Conservation (phyloP, 2,113 vertebrate genomes). For the Gallinago jamesoni region DNA sequence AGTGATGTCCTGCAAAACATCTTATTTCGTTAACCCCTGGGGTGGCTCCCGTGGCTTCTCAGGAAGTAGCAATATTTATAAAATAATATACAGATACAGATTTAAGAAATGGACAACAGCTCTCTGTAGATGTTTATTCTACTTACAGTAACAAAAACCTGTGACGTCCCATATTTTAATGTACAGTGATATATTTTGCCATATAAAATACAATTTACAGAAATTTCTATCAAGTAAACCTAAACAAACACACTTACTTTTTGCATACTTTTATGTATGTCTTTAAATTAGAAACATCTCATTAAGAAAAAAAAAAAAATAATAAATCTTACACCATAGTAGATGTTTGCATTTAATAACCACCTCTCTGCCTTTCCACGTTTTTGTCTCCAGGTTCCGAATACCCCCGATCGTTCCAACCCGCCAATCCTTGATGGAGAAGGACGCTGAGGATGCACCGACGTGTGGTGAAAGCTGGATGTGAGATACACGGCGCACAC, state of each 20-base stretch:
- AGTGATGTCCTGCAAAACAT: background rate
- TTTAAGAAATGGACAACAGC: conserved; percentile 1
- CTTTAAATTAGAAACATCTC: conserved; percentile 79
- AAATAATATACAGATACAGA: background rate
- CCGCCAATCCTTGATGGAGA: background rate
- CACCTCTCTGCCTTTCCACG: background rate
- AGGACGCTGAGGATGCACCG: conserved; percentile 22
- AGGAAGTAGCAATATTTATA: background rate
- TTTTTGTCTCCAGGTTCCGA: background rate
- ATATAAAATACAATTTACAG: conserved; percentile 83
- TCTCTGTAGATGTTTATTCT: conserved; percentile 79
- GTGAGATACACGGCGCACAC: background rate
- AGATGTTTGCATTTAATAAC: conserved; percentile 49
- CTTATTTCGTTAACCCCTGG: background rate
- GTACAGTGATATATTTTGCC: conserved; percentile 76
- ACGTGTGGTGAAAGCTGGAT: background rate
- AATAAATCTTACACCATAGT: conserved; percentile 43
- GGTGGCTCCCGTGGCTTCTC: background rate
- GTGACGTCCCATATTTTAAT: conserved; percentile 69
- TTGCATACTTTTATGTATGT: conserved; percentile 71
- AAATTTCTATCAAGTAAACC: conserved; percentile 72
- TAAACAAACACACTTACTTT: conserved; percentile 76
- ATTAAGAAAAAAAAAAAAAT: conserved; percentile 36
- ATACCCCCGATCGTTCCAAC: background rate
- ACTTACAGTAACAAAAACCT: conserved; percentile 81